Percentiles rank a stretch among this genome's conserved stretches.
Evolutionary conservation across 2,113 vertebrate genomes (phyloP).

Genomic region (Mola mola): DNA sequence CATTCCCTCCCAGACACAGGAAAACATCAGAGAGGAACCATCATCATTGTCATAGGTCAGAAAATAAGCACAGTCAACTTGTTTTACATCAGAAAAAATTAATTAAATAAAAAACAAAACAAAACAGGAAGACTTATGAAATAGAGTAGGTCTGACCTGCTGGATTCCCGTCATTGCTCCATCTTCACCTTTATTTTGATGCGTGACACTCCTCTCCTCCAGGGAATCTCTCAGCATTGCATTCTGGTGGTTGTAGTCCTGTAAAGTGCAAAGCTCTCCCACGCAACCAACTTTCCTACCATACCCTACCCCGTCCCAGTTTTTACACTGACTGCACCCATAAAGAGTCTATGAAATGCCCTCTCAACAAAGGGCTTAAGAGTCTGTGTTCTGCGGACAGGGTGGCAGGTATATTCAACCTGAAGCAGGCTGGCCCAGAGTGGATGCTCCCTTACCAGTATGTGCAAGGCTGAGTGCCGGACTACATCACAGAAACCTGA

Average conservation of each 20-base stretch:
- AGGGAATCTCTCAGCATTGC: slow-evolving; percentile 79
- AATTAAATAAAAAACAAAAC: slow-evolving; percentile 84
- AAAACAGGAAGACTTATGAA: slow-evolving; percentile 88
- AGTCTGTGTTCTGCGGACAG: slow-evolving; percentile 66
- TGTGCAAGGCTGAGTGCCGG: slow-evolving; percentile 55
- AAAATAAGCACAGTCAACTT: slow-evolving; percentile 53
- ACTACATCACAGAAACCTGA: slow-evolving; percentile 69
- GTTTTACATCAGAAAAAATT: slow-evolving; percentile 78
- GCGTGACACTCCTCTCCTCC: slow-evolving; percentile 83
- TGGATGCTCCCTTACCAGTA: slow-evolving; percentile 72
- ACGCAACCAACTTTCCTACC: slow-evolving; percentile 87
- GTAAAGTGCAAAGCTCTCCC: slow-evolving; percentile 98
- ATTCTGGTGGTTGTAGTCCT: slow-evolving; percentile 86
- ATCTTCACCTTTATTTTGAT: slow-evolving; percentile 89
- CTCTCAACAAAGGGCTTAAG: slow-evolving; percentile 50
- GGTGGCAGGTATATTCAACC: slow-evolving; percentile 63
- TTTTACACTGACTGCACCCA: slow-evolving; percentile 83
- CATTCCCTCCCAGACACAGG: slow-evolving; percentile 70
- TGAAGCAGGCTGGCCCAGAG: slow-evolving; percentile 75
- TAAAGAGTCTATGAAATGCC: slow-evolving; percentile 63
- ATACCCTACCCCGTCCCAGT: slow-evolving; percentile 75
- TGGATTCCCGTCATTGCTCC: slow-evolving; percentile 92
- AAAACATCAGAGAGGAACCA: slow-evolving; percentile 63
- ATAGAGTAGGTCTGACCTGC: slow-evolving; percentile 99
- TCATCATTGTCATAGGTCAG: slow-evolving; percentile 42